Base-by-base conservation (phyloP, 2,797 vertebrate genomes). In the Naso thynnoides region DNA sequence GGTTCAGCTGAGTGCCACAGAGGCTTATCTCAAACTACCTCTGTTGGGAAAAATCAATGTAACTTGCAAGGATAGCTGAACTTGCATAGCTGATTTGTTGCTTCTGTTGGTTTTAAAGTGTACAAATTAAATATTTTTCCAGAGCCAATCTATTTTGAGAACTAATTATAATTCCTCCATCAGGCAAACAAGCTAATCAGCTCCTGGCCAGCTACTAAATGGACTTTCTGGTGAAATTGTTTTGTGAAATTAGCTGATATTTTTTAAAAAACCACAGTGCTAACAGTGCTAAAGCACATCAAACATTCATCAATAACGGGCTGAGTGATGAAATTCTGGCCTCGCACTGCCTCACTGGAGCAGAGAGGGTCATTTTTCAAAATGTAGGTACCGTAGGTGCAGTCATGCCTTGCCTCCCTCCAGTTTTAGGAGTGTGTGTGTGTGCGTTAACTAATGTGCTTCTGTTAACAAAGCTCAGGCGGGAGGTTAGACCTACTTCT, bases 401-500 rank as follows among this genome's bases (percentile, higher is more conserved):
- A 70, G 41, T 41, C 33, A 15, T 59, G 71, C 58, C 19, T 62
- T 53, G 15, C 18, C 36, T 65, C 36, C 50, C 56, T 48, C 58
- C 58, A 23, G 33, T 73, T 71, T 68, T 42, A 63, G 48, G 41
- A 39, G 10, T 57, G 62, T 38, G 53, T 39, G 53, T 71, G 62
- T 38, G 53, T 39, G 53, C 69, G 21, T 58, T 23, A 54, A 26
- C 13, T 29, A 10, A 56, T 72, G 31, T 57, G 60, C 29, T 70
- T 76, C 78, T 78, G 52, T 61, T 79, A 48, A 79, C 61, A 76
- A 76, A 83, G 64, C 76, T 83, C 70, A 58, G 5, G 72, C 56
- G 78, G 55, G 73, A 85, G 54, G 78, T 36, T 31, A 85, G 79
- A 95, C 97, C 56, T 95, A 99, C 98, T 95, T 98, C 72, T 93